Base-by-base conservation (phyloP, 1,140 invertebrate genomes). In the Acromyrmex heyeri region DNA sequence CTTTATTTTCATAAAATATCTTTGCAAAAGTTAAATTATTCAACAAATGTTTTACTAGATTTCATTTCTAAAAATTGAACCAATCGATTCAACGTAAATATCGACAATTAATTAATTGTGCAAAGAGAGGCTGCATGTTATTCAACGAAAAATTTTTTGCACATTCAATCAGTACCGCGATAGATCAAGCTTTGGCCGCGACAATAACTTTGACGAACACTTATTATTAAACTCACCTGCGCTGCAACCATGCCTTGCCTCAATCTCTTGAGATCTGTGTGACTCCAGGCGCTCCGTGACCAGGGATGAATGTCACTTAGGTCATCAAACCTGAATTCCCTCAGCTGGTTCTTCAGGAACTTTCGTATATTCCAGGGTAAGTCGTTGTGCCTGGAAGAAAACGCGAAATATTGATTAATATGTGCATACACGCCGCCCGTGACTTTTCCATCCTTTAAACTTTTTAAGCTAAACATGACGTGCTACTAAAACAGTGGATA, bases 341-440 rank as follows among this genome's bases (percentile, higher is more conserved):
- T 97, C 73, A 98, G 96, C 94, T 98, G 97, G 94, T 99, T 99
- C 94, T 98, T 97, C 88, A 98, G 96, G 93, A 98, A 98, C 93
- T 98, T 97, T 89, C 98, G 96, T 93, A 98, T 98, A 94, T 98
- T 98, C 97, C 97, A 98, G 0, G 98, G 97, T 85, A 99, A 95
- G 93, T 99, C 98, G 95, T 99, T 99, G 96, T 99, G 98, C 86
- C 98, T 98, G 95, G 95, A 92, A 65, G 96, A 86, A 86, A 90
- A 7, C 18, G 53, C 34, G 3, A 75, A 27, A 87, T 62, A 65
- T 27, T 16, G 12, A 21, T 81, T 8, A 48, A 53, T 86, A 65
- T 82, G 18, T 38, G 34, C n/a, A n/a, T 4, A 55, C 12, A 18
- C 16, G 7, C 8, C 61, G 18, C 48, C 38, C 53, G 50, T 38